Percentiles rank a stretch among this genome's conserved stretches.
phyloP scores from a whole-genome alignment of 2,888 invertebrate genomes.

The Cephus pygmeus region DNA sequence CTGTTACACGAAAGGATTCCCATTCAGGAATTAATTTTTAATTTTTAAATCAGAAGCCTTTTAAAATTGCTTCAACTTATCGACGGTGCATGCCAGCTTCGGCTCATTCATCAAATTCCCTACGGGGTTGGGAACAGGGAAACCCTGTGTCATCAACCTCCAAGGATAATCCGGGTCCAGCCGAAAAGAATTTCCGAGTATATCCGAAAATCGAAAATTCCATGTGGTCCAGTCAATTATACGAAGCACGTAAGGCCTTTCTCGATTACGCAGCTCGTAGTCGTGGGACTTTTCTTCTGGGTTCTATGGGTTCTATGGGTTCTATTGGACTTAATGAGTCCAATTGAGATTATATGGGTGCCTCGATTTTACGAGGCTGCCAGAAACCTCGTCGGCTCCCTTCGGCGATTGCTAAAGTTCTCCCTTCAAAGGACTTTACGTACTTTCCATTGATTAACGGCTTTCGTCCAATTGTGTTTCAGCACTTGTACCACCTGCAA shows the following conservation, averaged over 20 bases:
- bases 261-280: background rate
- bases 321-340: constrained; percentile 60
- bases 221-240: background rate
- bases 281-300: background rate
- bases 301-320: constrained; percentile 23
- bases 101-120: background rate
- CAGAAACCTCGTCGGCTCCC: constrained; percentile 23
- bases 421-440: background rate
- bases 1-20: background rate
- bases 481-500: constrained; percentile 64
- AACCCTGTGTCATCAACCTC: background rate
- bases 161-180: background rate
- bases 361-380: constrained; percentile 55
- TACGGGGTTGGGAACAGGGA: background rate
- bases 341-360: constrained; percentile 58
- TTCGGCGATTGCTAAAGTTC: background rate
- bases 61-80: background rate
- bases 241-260: background rate
- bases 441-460: background rate
- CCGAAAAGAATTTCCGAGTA: background rate
- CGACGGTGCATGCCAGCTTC: background rate
- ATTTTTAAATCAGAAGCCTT: background rate
- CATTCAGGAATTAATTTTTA: background rate
- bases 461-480: constrained; percentile 38
- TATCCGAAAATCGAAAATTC: background rate